A percentile compares a stretch with the other conserved stretches of the same genome.
Conservation (phyloP, 2,113 vertebrate species). For the Cyprinodon brontotheroides region DNA sequence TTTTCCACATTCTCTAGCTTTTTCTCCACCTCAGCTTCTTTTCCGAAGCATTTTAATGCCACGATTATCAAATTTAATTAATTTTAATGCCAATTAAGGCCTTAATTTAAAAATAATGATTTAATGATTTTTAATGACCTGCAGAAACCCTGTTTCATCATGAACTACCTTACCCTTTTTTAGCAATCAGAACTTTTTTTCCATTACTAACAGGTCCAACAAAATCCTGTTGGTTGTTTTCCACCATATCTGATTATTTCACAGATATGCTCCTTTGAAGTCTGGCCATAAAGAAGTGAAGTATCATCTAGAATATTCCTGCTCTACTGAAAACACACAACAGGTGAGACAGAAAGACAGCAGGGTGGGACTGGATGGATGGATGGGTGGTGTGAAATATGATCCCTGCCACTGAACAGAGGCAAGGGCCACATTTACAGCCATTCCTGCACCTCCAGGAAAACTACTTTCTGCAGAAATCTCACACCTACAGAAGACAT, state of each 20-base stretch:
- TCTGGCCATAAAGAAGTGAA: conserved; percentile 11
- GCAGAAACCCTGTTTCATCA: too few species aligned
- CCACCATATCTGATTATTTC: background rate
- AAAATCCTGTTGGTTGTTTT: background rate
- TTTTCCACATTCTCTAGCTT: too few species aligned
- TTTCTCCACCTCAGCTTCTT: too few species aligned
- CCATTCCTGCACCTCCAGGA: background rate
- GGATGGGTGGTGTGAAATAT: conserved; percentile 23
- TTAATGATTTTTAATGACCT: too few species aligned
- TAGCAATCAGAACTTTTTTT: too few species aligned
- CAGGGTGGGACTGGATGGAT: background rate
- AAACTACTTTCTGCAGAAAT: conserved; percentile 34
- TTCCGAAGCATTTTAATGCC: too few species aligned
- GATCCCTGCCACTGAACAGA: conserved; percentile 32
- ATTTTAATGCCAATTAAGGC: too few species aligned
- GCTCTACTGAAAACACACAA: conserved; percentile 12
- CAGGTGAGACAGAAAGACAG: conserved; percentile 30
- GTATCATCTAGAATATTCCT: conserved; percentile 39
- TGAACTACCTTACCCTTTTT: too few species aligned
- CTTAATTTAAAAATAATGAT: too few species aligned
- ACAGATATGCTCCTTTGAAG: conserved; percentile 7
- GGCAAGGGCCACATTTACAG: conserved; percentile 7
- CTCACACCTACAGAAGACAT: conserved; percentile 19
- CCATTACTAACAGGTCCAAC: background rate
- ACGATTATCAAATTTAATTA: too few species aligned